Evolutionary conservation across 2,113 vertebrate species (phyloP).

Genomic region (Microtus oregoni): DNA sequence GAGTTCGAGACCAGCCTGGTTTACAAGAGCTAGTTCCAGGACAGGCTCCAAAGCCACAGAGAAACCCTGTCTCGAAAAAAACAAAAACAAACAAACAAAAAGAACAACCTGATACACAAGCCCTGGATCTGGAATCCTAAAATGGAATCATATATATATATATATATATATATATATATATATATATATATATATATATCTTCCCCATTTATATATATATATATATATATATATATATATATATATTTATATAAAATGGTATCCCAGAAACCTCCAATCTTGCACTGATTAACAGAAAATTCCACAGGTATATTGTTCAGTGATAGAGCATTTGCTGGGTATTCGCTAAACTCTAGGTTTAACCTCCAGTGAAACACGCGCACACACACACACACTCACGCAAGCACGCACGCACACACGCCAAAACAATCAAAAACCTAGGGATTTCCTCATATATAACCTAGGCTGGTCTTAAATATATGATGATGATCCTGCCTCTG

Average conservation of each 20-base stretch:
- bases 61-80: too few relatives aligned
- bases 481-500: not conserved
- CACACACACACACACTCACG: not conserved
- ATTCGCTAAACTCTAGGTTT: not conserved
- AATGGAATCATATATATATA: too few relatives aligned
- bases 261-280: not conserved
- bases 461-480: not conserved
- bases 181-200: too few relatives aligned
- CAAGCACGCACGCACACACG: not conserved
- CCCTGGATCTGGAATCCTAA: not conserved
- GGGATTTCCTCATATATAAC: not conserved
- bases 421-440: not conserved
- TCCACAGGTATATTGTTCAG: not conserved
- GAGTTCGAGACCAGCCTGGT: too few relatives aligned
- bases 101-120: not conserved
- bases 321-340: not conserved
- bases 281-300: not conserved
- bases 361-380: not conserved
- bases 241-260: too few relatives aligned
- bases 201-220: too few relatives aligned
- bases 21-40: too few relatives aligned
- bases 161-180: too few relatives aligned
- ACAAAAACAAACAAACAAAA: too few relatives aligned
- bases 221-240: too few relatives aligned
- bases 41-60: too few relatives aligned